Evolutionary conservation across 2,113 vertebrate species (phyloP), one percentile per base, ranked within the genome.

Genomic region (Acrocephalus kingi): DNA sequence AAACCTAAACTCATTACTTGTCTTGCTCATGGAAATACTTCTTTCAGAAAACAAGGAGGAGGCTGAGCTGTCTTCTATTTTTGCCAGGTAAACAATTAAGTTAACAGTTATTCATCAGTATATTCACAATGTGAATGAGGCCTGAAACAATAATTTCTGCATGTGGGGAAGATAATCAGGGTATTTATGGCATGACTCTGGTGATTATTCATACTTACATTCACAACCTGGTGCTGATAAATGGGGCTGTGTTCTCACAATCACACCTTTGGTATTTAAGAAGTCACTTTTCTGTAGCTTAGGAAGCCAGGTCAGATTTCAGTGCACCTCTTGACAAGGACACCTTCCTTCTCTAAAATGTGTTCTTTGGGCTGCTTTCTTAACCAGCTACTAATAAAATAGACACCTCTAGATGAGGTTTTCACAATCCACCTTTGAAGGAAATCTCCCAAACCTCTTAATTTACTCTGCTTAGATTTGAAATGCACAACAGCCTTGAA

Each of bases 81-180:
- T 89, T 92, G 55, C 63, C 67, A n/a, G 33, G 72, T 76, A 91
- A 95, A 96, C 64, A 84, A 93, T 73, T 90, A 83, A 92, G 54
- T 92, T 81, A 88, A 71, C 77, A 73, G 82, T 86, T 90, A 93
- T 83, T 93, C 68, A 88, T 90, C 72, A 58, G 33, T 41, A 30
- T 71, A 63, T 59, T 92, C 75, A 62, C 19, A 55, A n/a, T 1
- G 12, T 48, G 86, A 87, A 55, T 16, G 61, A 80, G 55, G 59
- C 48, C 64, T 89, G 72, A 81, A 92, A 92, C 72, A 74, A 67
- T 71, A 17, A 52, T 69, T 92, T 59, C 86, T 90, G 83, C 73
- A 35, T 12, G 8, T 67, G 59, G 71, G 30, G 39, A 78, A 51
- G 59, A 46, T 39, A 86, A 90, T 86, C 83, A 84, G 90, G 33